A percentile compares a stretch with the other conserved stretches of the same genome.
phyloP scores from a whole-genome alignment of 2,797 vertebrate genomes.

The Amblyopsis hoosieri region DNA sequence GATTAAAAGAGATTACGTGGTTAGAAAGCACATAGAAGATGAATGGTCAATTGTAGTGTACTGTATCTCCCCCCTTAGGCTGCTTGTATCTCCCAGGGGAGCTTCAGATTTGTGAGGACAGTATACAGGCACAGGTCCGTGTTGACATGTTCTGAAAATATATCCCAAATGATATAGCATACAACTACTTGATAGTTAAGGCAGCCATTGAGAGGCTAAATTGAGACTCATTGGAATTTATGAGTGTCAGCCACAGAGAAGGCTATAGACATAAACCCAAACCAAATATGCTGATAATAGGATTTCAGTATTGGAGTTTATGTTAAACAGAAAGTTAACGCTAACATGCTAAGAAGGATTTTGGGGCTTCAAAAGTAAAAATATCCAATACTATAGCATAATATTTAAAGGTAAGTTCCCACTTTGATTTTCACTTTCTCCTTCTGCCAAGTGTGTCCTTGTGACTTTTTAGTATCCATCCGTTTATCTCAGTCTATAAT shows the following conservation, averaged over 20 bases:
- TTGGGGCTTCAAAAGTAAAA: no score
- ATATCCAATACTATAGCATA: no score
- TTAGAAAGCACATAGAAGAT: not conserved
- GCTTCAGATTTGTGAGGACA: conserved; percentile 15
- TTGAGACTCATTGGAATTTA: not conserved
- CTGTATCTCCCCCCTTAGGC: conserved; percentile 18
- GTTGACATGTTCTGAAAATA: conserved; percentile 14
- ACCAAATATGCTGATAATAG: no score
- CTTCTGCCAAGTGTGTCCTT: not conserved
- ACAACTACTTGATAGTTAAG: conserved; percentile 3
- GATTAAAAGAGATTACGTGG: no score
- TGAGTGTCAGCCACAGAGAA: conserved; percentile 3
- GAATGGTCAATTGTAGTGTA: conserved; percentile 25
- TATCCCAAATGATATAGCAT: conserved; percentile 1
- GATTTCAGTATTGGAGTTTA: no score
- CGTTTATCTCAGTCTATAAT: conserved; percentile 25
- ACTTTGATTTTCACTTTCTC: not conserved
- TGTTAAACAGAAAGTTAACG: no score
- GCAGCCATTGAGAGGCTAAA: conserved; percentile 2
- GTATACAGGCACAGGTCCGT: conserved; percentile 12
- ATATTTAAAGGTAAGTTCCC: no score
- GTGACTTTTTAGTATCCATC: conserved; percentile 1
- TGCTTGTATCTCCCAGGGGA: conserved; percentile 8
- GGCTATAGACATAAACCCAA: not conserved
- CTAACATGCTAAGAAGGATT: not conserved